A percentile compares a stretch with the other conserved stretches of the same genome.
These are phyloP conservation scores for Andrena hattorfiana DNA, from an alignment of 2,888 invertebrate species.

Conservation along the genomic window DNA sequence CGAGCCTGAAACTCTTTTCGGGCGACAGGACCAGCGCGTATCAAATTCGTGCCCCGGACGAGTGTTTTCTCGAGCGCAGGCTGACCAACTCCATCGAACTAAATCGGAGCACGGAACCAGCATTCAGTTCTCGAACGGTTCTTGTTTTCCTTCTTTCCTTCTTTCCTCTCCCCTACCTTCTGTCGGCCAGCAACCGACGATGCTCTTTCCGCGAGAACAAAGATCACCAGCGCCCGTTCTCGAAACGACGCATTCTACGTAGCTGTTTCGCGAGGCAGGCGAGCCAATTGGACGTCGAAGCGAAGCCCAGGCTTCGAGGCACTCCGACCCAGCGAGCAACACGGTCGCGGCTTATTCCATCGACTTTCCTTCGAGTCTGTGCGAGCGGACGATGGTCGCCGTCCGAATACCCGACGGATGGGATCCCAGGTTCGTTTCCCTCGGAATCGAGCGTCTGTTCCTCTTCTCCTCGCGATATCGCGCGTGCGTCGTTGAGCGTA, in stretches of 20 bases:
- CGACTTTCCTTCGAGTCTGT: constrained; percentile 1
- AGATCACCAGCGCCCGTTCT: not conserved
- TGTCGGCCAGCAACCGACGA: too few relatives aligned
- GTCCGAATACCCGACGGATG: constrained; percentile 28
- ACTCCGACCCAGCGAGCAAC: not conserved
- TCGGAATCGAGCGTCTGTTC: constrained; percentile 25
- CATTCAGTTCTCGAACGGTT: not conserved
- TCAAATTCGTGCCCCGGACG: constrained; percentile 33
- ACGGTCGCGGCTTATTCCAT: constrained; percentile 31
- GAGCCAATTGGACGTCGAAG: constrained; percentile 13
- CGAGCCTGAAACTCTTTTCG: not conserved
- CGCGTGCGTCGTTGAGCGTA: constrained; percentile 71
- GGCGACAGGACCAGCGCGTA: not conserved
- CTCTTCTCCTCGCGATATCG: constrained; percentile 67
- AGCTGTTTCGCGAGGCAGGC: not conserved
- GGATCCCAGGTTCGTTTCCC: constrained; percentile 37
- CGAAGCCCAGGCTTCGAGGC: not conserved
- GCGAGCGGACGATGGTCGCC: constrained; percentile 10
- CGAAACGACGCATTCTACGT: not conserved
- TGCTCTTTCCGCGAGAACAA: not conserved
- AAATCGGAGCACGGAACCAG: not conserved
- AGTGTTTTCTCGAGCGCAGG: constrained; percentile 36
- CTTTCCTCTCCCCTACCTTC: too few relatives aligned
- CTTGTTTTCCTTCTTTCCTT: not conserved
- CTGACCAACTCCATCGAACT: constrained; percentile 47